phyloP scores from a whole-genome alignment of 30 jellyfish, hydroid and myxozoan genomes.

The Nemopilema nomurai region DNA sequence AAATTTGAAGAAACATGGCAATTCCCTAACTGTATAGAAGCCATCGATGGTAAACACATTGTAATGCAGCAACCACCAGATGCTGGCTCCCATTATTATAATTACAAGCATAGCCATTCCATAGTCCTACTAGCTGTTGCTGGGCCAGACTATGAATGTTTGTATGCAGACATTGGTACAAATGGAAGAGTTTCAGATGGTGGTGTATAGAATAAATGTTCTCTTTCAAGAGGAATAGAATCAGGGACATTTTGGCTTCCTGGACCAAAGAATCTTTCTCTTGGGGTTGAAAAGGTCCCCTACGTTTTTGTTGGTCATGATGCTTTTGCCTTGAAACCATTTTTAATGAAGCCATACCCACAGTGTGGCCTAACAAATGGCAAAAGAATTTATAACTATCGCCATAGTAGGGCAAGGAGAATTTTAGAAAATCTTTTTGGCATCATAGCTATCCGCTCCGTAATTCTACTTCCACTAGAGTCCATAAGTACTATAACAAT shows the following conservation, averaged over 20 bases:
- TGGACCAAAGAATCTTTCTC: constrained; percentile 17
- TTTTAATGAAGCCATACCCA: constrained; percentile 70
- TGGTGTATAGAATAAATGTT: constrained; percentile 57
- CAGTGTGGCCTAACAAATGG: constrained; percentile 61
- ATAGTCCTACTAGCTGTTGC: constrained; percentile 23
- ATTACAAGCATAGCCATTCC: constrained; percentile 8
- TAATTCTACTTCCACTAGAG: constrained; percentile 9
- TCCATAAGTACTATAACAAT: constrained; percentile 1
- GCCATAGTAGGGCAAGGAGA: constrained; percentile 68
- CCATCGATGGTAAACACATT: constrained; percentile 19
- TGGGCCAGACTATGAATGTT: constrained; percentile 27
- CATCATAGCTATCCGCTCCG: constrained; percentile 22
- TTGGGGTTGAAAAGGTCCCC: constrained; percentile 40
- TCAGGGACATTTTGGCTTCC: constrained; percentile 8
- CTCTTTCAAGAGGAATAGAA: constrained; percentile 20
- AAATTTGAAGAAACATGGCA: constrained; percentile 29
- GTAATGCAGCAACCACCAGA: constrained; percentile 45
- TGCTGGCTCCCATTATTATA: constrained; percentile 19
- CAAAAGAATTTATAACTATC: constrained; percentile 53
- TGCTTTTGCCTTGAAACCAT: constrained; percentile 66
- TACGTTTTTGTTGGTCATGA: constrained; percentile 70
- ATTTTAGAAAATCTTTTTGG: constrained; percentile 65
- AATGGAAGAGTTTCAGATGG: constrained; percentile 40
- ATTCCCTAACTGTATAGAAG: constrained; percentile 29
- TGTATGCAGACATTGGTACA: constrained; percentile 38